Evolutionary conservation across 92 coral and sea anemone species (phyloP).

Genomic region (Palythoa grandis): DNA sequence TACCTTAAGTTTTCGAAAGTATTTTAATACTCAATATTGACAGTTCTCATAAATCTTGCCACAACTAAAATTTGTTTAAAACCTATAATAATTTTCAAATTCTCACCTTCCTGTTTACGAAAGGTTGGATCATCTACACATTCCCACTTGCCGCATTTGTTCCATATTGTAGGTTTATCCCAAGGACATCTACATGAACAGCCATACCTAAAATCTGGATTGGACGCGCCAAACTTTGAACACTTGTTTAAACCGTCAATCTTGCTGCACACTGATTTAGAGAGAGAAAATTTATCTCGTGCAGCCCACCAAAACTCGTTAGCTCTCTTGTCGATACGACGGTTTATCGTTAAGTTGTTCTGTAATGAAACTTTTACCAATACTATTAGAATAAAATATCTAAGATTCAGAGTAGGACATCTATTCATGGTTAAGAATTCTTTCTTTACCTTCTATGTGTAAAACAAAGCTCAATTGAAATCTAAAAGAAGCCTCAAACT

Average conservation of each 20-base stretch:
- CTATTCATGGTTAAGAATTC: background rate
- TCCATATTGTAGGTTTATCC: background rate
- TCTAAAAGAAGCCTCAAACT: background rate
- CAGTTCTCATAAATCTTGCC: too few species aligned
- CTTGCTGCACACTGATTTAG: background rate
- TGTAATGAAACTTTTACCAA: background rate
- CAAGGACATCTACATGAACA: slow-evolving; percentile 24
- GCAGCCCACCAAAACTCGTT: slow-evolving; percentile 24
- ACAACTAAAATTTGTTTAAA: too few species aligned
- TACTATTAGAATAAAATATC: background rate
- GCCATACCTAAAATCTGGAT: background rate
- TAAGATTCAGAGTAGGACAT: background rate
- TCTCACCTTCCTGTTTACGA: slow-evolving; percentile 33
- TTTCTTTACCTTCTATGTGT: background rate
- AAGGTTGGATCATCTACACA: slow-evolving; percentile 23
- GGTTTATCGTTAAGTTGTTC: background rate
- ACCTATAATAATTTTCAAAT: background rate
- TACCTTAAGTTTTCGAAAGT: too few species aligned
- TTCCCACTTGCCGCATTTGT: slow-evolving; percentile 20
- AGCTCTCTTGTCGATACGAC: background rate
- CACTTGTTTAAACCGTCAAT: background rate
- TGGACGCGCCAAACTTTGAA: background rate
- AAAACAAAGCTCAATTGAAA: background rate
- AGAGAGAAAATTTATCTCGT: slow-evolving; percentile 12
- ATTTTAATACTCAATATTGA: too few species aligned